Evolutionary conservation across 2,888 invertebrate genomes (phyloP), one percentile per base, ranked within the genome.

Genomic region (Smittia sp.): DNA sequence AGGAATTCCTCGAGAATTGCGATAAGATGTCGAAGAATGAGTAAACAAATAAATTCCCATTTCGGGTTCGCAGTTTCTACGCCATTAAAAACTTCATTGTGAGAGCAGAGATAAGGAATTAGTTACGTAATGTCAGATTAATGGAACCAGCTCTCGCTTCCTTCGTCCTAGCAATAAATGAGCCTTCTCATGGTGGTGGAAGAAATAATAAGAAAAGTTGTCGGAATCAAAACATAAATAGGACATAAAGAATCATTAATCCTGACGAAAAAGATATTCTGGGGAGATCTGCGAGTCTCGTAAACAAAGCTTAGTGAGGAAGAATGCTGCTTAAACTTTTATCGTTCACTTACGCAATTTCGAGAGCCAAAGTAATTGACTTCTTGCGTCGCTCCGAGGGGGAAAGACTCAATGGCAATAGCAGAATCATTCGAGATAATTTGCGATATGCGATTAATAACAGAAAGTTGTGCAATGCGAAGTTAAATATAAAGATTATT

Each of bases 191-290:
- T 41, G 27, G 7, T 41, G 67, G 41, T 66, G 39, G 66, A 66
- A 66, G 20, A 22, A 67, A 67, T 20, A 46, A 41, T 22, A 67
- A 46, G 24, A 27, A 54, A 52, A 58, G n/a, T 58, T 18, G 18
- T 58, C 7, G 20, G 69, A 69, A 69, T 69, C 41, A 22, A 22
- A 69, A 54, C 69, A 69, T 52, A 41, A 69, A 24, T 69, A 69
- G 41, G 69, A 69, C 69, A 69, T 69, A 69, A 69, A 69, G 41
- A 69, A 69, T 69, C 69, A 69, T 69, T 69, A 69, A 69, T 69
- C 69, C 69, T 69, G 15, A 67, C 41, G 41, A 67, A 67, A 41
- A 67, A 58, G 58, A 22, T n/a, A 20, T 69, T 20, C 54, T 18
- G 67, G 32, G 24, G 24, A 15, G 15, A 22, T 18, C 54, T 69